Evolutionary conservation across 2,888 invertebrate genomes (phyloP).

Genomic region (Cistogaster globosa): DNA sequence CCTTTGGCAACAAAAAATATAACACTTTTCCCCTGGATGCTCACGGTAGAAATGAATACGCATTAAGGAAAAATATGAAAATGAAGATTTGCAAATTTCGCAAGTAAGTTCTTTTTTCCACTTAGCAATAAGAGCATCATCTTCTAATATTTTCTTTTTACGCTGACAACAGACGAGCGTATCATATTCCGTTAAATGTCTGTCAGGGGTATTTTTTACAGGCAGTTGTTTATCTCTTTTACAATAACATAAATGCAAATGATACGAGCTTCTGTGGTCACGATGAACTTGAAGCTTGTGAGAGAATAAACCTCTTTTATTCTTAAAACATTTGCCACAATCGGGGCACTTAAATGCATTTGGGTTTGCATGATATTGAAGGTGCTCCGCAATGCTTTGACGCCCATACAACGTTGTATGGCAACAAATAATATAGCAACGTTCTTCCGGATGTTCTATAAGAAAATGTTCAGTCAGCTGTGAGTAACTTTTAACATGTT

Average conservation of each 20-base stretch:
- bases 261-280: slow-evolving; percentile 40
- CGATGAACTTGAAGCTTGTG: slow-evolving; percentile 47
- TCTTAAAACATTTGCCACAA: slow-evolving; percentile 67
- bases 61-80: slow-evolving; percentile 67
- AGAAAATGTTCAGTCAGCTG: slow-evolving; percentile 42
- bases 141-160: slow-evolving; percentile 68
- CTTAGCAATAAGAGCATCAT: slow-evolving; percentile 47
- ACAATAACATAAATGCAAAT: slow-evolving; percentile 55
- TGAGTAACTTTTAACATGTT: background rate
- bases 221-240: slow-evolving; percentile 15
- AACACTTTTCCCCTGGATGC: slow-evolving; percentile 71
- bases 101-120: slow-evolving; percentile 72
- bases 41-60: slow-evolving; percentile 70
- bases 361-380: slow-evolving; percentile 40
- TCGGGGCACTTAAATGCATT: slow-evolving; percentile 31
- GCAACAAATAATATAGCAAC: slow-evolving; percentile 54
- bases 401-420: slow-evolving; percentile 9
- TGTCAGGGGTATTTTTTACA: too few relatives aligned
- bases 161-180: slow-evolving; percentile 35
- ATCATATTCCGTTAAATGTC: slow-evolving; percentile 12
- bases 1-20: slow-evolving; percentile 73
- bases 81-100: slow-evolving; percentile 61
- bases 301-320: slow-evolving; percentile 54
- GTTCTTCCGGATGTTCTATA: slow-evolving; percentile 31
- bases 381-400: slow-evolving; percentile 26